phyloP scores from a whole-genome alignment of 2,113 vertebrate genomes.

The Felis catus region DNA sequence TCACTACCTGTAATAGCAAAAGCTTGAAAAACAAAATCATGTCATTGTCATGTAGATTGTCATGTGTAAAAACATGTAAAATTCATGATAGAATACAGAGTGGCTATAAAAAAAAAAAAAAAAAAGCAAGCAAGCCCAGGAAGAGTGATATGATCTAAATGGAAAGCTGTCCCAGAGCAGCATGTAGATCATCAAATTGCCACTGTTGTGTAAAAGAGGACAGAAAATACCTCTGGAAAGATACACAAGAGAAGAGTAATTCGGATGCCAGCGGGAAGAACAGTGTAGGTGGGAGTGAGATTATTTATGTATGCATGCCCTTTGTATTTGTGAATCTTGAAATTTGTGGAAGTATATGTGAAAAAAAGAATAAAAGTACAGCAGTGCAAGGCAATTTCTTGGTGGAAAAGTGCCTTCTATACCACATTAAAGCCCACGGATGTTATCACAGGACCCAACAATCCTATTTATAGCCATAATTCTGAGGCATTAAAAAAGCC shows the following conservation, averaged over 20 bases:
- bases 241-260: not conserved
- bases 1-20: not conserved
- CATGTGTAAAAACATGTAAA: not conserved
- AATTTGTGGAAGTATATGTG: not conserved
- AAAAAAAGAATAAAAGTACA: not conserved
- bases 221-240: not conserved
- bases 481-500: not conserved
- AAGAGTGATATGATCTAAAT: not conserved
- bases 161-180: not conserved
- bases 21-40: not conserved
- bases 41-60: not conserved
- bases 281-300: not conserved
- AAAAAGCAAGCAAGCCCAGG: not conserved
- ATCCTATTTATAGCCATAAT: conserved; percentile 13
- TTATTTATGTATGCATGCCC: not conserved
- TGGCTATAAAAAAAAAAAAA: not conserved
- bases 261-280: not conserved
- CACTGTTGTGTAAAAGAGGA: not conserved
- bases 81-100: not conserved
- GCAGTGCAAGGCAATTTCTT: not conserved
- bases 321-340: not conserved
- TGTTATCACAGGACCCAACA: not conserved
- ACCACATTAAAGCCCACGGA: not conserved
- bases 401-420: not conserved
- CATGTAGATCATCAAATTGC: not conserved